Evolutionary conservation across 1,140 invertebrate species (phyloP), one percentile per base, ranked within the genome.

Genomic region (Megathymus violae): DNA sequence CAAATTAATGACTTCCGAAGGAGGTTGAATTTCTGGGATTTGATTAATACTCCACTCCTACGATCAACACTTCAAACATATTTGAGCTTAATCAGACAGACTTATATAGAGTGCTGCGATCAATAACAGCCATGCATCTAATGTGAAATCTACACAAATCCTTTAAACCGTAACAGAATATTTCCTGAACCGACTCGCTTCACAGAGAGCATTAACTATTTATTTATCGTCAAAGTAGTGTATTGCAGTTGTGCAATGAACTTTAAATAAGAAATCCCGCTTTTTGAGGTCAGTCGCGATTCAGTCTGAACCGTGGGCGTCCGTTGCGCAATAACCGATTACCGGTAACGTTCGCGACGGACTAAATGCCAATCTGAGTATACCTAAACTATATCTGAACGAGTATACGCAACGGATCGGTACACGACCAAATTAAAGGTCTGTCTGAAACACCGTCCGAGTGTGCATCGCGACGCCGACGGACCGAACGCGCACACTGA

Each of bases 251-350:
- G 22, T 14, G 25, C 14, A 58, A 58, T 44, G 27, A 1, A 9
- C 4, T 31, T 31, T 31, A 31, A 31, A 31, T 31, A 31, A 44
- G 13, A 56, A 43, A 22, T 40, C 17, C 50, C 11, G 11, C 4
- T 14, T 9, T 43, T 43, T 58, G 52, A 58, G 52, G 52, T 58
- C 52, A 44, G 40, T 31, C 52, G 41, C 25, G 52, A 41, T 44
- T 58, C 44, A 58, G 22, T 44, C 40, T 14, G 41, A 44, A 34
- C 22, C 25, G 40, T 58, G 15, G 52, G 40, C 50, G 17, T 17
- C 22, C 16, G 11, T 58, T 58, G 15, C 25, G 25, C 54, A 58
- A 58, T 1, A n/a, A 10, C 22, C 54, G 46, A 58, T 46, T 58
- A 46, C 54, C 5, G 41, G 27, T 46, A 31, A 46, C 43, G 46